Conservation (phyloP, 2,797 vertebrate species). For the Melanotaenia parkinsoni region DNA sequence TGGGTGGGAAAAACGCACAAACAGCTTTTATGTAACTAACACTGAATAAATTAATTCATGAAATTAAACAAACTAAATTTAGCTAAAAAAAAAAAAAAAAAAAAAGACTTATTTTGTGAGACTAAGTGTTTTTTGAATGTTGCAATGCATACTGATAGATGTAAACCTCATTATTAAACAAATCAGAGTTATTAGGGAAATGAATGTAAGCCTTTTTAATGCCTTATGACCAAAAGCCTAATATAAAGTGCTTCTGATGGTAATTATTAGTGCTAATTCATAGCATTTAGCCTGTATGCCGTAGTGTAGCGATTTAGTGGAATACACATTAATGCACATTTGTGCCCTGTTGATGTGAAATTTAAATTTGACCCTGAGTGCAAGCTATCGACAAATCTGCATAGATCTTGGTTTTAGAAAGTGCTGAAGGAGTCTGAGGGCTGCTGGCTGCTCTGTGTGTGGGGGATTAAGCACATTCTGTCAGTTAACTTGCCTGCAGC, state of each 20-base stretch:
- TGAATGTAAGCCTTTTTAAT: constrained; percentile 18
- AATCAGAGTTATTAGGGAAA: constrained; percentile 36
- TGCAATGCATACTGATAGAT: constrained; percentile 19
- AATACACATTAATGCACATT: constrained; percentile 8
- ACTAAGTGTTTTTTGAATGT: constrained; percentile 34
- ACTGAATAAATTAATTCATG: constrained; percentile 44
- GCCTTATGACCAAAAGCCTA: constrained; percentile 14
- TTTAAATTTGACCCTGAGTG: constrained; percentile 45
- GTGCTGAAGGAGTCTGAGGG: constrained; percentile 39
- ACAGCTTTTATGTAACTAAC: constrained; percentile 60
- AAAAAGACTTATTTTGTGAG: constrained; percentile 17
- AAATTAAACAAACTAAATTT: constrained; percentile 8
- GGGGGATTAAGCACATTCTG: constrained; percentile 57
- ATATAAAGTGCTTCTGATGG: constrained; percentile 27
- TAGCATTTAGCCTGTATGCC: constrained; percentile 12
- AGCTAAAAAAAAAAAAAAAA: neutral
- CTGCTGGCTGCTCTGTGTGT: constrained; percentile 45
- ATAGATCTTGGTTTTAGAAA: constrained; percentile 48
- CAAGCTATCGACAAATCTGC: constrained; percentile 44
- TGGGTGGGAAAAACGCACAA: constrained; percentile 9
- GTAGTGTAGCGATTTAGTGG: neutral
- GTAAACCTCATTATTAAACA: constrained; percentile 25
- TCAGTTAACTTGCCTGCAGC: constrained; percentile 68
- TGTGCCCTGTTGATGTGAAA: constrained; percentile 23
- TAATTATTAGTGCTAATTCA: constrained; percentile 4